A percentile compares a stretch with the other conserved stretches of the same genome.
Conservation (phyloP, 2,888 invertebrate genomes). For the Globia sparganii region DNA sequence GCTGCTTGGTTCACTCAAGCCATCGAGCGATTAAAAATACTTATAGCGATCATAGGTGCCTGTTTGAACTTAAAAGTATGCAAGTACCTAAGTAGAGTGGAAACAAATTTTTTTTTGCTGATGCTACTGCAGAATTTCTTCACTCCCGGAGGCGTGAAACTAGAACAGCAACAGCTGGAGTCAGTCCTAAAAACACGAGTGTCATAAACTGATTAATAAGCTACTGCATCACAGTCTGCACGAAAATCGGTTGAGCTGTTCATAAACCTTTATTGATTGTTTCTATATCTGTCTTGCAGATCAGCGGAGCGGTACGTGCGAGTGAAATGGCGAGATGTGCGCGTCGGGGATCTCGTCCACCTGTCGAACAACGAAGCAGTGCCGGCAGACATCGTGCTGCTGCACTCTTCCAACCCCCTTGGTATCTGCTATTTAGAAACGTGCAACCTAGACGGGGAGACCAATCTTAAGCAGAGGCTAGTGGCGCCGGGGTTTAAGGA, state of each 20-base stretch:
- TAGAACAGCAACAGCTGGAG: conserved; percentile 3
- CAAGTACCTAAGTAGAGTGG: background rate
- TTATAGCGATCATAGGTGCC: background rate
- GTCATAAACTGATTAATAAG: conserved; percentile 22
- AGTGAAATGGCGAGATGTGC: conserved; percentile 96
- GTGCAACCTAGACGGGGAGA: conserved; percentile 98
- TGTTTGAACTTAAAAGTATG: background rate
- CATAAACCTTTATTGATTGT: conserved; percentile 62
- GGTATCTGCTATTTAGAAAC: conserved; percentile 98
- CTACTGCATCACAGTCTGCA: conserved; percentile 20
- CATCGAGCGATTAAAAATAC: too few relatives aligned
- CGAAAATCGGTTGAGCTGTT: conserved; percentile 53
- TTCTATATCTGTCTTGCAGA: conserved; percentile 85
- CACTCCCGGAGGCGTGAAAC: conserved; percentile 14
- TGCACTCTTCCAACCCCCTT: conserved; percentile 96
- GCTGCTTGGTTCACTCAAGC: too few relatives aligned
- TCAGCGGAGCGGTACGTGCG: conserved; percentile 95
- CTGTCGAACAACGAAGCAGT: conserved; percentile 99
- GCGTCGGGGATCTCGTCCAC: conserved; percentile 98
- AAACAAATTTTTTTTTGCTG: background rate
- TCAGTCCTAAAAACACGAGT: conserved; percentile 15
- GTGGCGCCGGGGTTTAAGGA: conserved; percentile 94
- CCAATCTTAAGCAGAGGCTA: conserved; percentile 97
- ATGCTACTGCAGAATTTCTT: conserved; percentile 2
- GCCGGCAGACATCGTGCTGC: conserved; percentile 97